Evolutionary conservation across 2,113 vertebrate genomes (phyloP).

Genomic region (Oreocharis arfaki): DNA sequence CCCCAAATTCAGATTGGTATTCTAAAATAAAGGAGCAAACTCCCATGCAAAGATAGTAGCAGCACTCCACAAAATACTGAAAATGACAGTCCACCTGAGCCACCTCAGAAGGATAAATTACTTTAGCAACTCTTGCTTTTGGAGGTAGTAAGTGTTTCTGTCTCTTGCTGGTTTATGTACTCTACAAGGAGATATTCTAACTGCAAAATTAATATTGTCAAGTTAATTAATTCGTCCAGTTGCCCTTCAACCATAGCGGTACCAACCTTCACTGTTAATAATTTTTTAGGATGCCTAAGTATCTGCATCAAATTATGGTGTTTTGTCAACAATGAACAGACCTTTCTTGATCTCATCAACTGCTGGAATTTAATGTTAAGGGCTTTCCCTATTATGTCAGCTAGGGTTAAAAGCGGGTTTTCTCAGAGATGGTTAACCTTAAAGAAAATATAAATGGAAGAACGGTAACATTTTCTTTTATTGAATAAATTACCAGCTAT

Average conservation of each 20-base stretch:
- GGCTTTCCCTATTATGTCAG: neutral
- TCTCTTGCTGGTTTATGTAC: neutral
- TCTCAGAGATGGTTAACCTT: neutral
- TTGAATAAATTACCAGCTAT: neutral
- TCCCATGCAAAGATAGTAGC: neutral
- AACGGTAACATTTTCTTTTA: neutral
- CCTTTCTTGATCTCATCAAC: neutral
- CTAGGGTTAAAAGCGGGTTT: neutral
- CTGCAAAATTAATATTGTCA: neutral
- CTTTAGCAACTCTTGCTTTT: neutral
- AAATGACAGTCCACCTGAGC: neutral
- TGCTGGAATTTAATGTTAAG: neutral
- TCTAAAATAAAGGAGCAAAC: neutral
- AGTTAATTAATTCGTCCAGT: neutral
- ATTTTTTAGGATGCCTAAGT: neutral
- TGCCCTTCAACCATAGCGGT: neutral
- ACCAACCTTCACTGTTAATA: neutral
- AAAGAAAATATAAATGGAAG: neutral
- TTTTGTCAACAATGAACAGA: neutral
- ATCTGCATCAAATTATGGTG: neutral
- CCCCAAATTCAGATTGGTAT: neutral
- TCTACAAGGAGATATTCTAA: neutral
- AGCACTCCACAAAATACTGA: neutral
- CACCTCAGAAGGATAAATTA: neutral
- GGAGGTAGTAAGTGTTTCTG: neutral